Evolutionary conservation across 2,113 vertebrate species (phyloP).

Genomic region (Mesocricetus auratus): DNA sequence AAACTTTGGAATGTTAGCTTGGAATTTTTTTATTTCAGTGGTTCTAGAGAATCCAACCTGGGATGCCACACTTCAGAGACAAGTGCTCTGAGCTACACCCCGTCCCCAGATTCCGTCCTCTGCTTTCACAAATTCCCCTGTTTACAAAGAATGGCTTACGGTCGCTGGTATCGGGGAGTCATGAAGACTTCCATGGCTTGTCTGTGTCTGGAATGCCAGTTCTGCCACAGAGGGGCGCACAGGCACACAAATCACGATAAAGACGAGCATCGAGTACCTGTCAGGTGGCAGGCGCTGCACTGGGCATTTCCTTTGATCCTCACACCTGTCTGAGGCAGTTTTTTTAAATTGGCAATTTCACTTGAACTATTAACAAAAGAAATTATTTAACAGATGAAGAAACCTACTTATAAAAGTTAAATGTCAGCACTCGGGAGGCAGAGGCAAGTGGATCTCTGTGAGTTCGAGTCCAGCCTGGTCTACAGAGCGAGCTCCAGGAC

Average conservation of each 20-base stretch:
- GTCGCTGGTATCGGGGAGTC: not conserved
- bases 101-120: not conserved
- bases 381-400: conserved; percentile 3
- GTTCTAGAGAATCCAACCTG: not conserved
- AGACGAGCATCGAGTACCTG: not conserved
- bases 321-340: not conserved
- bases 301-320: not conserved
- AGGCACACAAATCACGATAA: not conserved
- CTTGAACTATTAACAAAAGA: not conserved
- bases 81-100: not conserved
- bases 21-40: not conserved
- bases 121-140: not conserved
- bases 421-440: too few species aligned
- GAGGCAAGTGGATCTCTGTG: too few species aligned
- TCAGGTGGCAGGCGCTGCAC: not conserved
- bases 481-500: too few species aligned
- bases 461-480: too few species aligned
- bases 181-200: not conserved
- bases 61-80: not conserved
- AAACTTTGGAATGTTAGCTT: conserved; percentile 30
- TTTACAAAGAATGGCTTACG: not conserved
- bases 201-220: not conserved
- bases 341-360: not conserved
- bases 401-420: conserved; percentile 19
- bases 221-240: not conserved